These are phyloP conservation scores for Morpho achilles DNA, from an alignment of 2,888 invertebrate genomes.

Conservation along the genomic window DNA sequence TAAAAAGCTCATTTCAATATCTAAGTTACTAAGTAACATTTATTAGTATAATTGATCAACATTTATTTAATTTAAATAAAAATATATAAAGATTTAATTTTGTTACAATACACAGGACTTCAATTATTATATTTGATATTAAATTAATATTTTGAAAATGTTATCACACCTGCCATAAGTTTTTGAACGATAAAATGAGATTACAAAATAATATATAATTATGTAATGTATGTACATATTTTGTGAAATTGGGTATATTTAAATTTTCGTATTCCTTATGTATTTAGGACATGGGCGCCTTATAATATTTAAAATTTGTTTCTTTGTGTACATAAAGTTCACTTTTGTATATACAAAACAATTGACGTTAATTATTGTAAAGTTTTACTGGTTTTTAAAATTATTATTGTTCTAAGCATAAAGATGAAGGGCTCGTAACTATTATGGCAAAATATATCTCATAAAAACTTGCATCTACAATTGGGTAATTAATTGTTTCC, in stretches of 20 bases:
- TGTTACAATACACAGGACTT: too few species aligned
- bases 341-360: conserved; percentile 21
- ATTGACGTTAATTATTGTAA: conserved; percentile 25
- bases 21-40: too few species aligned
- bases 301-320: conserved; percentile 7
- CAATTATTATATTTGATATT: not conserved
- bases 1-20: too few species aligned
- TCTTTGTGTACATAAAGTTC: conserved; percentile 11
- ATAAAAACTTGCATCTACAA: too few species aligned
- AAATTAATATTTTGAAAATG: not conserved
- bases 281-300: not conserved
- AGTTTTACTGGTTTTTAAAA: not conserved
- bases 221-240: not conserved
- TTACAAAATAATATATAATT: conserved; percentile 36
- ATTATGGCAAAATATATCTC: too few species aligned
- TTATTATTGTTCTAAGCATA: not conserved
- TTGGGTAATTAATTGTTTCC: too few species aligned
- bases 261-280: not conserved
- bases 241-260: not conserved
- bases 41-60: too few species aligned
- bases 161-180: conserved; percentile 18
- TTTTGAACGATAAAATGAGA: conserved; percentile 43
- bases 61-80: too few species aligned
- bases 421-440: too few species aligned
- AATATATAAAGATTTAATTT: too few species aligned